Conservation (phyloP, 1,140 invertebrate genomes). For the Drosophila murphyi region DNA sequence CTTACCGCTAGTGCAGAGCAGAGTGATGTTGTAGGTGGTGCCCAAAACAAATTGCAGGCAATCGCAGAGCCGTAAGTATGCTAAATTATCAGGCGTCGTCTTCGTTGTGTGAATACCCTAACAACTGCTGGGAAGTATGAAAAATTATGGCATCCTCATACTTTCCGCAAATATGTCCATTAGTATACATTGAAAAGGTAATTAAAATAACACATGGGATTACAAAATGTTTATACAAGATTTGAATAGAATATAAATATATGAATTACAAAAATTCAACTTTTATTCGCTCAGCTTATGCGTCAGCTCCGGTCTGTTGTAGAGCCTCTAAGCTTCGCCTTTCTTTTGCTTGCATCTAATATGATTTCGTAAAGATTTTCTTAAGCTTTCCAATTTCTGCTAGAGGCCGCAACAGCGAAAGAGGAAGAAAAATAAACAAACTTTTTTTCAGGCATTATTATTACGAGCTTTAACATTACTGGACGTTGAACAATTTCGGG, state of each 20-base stretch:
- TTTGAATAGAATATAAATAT: no score
- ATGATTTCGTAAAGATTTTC: conserved; percentile 59
- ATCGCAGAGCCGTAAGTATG: conserved; percentile 77
- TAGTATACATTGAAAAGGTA: no score
- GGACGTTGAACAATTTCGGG: conserved; percentile 77
- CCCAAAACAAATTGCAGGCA: conserved; percentile 80
- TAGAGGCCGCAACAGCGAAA: conserved; percentile 41
- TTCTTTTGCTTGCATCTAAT: conserved; percentile 15
- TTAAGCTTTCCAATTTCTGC: conserved; percentile 71
- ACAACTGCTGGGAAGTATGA: not conserved
- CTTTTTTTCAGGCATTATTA: conserved; percentile 69
- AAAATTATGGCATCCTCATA: no score
- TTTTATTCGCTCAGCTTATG: no score
- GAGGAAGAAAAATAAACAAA: conserved; percentile 35
- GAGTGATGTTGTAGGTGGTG: conserved; percentile 74
- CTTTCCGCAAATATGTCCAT: no score
- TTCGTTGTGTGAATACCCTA: conserved; percentile 40
- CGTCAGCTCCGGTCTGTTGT: no score
- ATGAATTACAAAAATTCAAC: no score
- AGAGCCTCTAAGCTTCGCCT: not conserved
- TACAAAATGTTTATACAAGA: no score
- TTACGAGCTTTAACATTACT: conserved; percentile 78
- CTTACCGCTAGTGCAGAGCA: conserved; percentile 54
- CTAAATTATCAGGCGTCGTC: conserved; percentile 77
- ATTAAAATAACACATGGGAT: no score